Evolutionary conservation across 2,797 vertebrate species (phyloP).

Genomic region (Spinibarbus caldwelli): DNA sequence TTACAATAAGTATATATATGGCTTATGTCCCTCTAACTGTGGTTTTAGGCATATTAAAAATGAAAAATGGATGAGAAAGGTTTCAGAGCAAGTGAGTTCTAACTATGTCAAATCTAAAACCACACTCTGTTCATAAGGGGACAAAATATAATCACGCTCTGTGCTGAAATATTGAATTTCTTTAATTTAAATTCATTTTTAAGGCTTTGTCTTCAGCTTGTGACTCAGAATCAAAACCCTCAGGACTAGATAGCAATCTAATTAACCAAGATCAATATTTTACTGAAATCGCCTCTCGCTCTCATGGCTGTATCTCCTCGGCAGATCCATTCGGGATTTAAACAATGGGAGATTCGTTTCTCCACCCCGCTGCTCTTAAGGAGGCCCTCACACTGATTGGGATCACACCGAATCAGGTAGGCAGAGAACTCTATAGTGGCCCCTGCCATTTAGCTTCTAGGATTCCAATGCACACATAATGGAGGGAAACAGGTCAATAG

Average conservation of each 20-base stretch:
- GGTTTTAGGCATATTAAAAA: constrained; percentile 46
- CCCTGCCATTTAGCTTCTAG: constrained; percentile 37
- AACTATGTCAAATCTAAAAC: constrained; percentile 38
- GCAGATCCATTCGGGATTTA: constrained; percentile 55
- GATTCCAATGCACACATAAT: constrained; percentile 35
- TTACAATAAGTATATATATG: constrained; percentile 18
- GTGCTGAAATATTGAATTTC: constrained; percentile 55
- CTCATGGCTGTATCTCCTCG: constrained; percentile 37
- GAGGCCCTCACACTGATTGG: constrained; percentile 48
- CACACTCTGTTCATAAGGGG: constrained; percentile 49
- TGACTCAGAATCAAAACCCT: constrained; percentile 59
- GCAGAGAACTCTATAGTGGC: constrained; percentile 25
- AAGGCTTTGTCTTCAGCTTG: constrained; percentile 55
- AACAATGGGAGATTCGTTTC: constrained; percentile 56
- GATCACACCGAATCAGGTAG: constrained; percentile 44
- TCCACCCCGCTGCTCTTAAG: constrained; percentile 39
- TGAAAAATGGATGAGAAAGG: constrained; percentile 41
- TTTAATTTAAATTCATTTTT: constrained; percentile 56
- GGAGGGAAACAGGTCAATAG: constrained; percentile 43
- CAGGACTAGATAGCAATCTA: constrained; percentile 75
- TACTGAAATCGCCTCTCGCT: constrained; percentile 50
- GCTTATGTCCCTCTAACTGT: constrained; percentile 3
- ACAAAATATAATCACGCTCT: constrained; percentile 50
- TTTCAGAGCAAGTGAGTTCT: constrained; percentile 31
- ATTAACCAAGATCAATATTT: constrained; percentile 82